Base-by-base conservation (phyloP, 1,140 invertebrate species). In the Neodiprion pinetum region DNA sequence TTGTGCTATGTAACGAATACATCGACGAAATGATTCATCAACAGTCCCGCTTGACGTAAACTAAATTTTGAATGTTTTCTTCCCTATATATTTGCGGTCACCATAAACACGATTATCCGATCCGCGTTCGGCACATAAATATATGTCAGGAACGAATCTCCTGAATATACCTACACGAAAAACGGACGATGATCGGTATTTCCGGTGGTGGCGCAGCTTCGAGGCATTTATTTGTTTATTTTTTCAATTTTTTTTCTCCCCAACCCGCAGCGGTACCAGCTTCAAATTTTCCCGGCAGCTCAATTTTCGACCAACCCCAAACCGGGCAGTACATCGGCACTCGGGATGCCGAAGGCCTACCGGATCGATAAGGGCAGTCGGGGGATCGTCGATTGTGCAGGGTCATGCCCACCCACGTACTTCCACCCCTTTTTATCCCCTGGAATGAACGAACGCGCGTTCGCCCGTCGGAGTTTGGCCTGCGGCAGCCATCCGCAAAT, bases 401-500 rank as follows among this genome's bases (percentile, higher is more conserved):
- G 53, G 53, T 17, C 11, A 61, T 61, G 53, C 53, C 53, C 53
- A 61, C 53, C 53, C 28, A 40, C 28, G 28, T 40, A 40, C n/a
- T 61, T 17, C 53, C 53, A 61, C 53, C 53, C 53, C n/a, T 14
- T 61, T 17, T 17, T 9, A 61, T 61, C 53, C 53, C 53, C 11
- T 61, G 11, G 53, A 17, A 40, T 5, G 28, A 40, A 40, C 28
- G 28, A 40, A 40, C 28, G 1, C 28, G 28, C 28, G 28, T 40
- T 40, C 28, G 28, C 2, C 28, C 28, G 28, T 40, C 28, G 48
- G 72, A 76, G 74, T 53, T 61, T 66, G 74, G 73, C 67, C 75
- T 76, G 72, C 74, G 78, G 78, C 75, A 76, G 48, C 67, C 67
- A 77, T 80, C 81, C 82, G 72, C 81, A 83, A 83, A 83, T 82